Base-by-base conservation (phyloP, 2,113 vertebrate species). In the Poeciliopsis turrubarensis region DNA sequence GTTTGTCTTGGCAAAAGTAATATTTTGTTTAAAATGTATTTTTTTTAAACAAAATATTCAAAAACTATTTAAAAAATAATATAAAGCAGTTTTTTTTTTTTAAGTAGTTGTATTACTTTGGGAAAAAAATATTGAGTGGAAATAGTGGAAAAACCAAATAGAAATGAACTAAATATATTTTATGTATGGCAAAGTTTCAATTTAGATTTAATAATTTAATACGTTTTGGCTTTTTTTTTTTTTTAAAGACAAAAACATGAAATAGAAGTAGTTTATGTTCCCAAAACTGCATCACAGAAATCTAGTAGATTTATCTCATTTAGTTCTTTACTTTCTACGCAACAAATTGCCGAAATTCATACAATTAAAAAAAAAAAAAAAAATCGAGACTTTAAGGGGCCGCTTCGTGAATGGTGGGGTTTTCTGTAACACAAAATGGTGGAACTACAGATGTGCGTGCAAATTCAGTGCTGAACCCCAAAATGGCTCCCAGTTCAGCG, bases 401-500 rank as follows among this genome's bases (percentile, higher is more conserved):
- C 12, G 26, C 1, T 15, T 44, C 2, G 64, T 19, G 41, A 65
- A 22, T 13, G 0, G 37, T 6, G 3, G 5, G 7, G 44, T 68
- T 41, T 44, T 5, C 13, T 61, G 6, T 69, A 19, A 67, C 17
- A 85, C 87, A 92, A 93, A 92, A 93, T 93, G 92, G 91, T 54
- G 84, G 83, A 1, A 64, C 30, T 31, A 4, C 65, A 61, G 34
- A 60, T 5, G 8, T 8, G 0, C 63, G 68, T 68, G 65, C n/a
- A 15, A 69, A 84, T 73, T 4, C 5, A 70, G 75, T 9, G 47
- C 27, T 27, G 61, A 78, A 75, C 77, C 84, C 67, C 79, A 91
- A 93, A 89, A 93, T 93, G 92, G 90, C 91, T 86, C 61, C 89
- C 47, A 70, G 51, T 75, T 83, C 29, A 57, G 22, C 54, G 78